Evolutionary conservation across 2,113 vertebrate genomes (phyloP).

Genomic region (Laterallus jamaicensis): DNA sequence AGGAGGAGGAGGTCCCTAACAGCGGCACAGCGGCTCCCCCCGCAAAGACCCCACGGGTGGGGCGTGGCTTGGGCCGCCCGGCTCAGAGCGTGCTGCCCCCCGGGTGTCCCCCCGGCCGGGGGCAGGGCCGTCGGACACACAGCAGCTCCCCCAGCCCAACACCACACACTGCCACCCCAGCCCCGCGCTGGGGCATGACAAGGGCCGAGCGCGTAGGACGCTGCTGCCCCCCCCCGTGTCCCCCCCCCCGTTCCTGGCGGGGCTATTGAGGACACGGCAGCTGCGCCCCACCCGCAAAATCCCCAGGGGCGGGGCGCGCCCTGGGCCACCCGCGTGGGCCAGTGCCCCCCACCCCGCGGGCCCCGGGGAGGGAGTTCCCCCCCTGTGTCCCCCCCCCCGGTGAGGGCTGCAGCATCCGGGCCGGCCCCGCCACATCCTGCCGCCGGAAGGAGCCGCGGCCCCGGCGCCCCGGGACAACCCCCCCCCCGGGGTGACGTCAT

Average conservation of each 20-base stretch:
- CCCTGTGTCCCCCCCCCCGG: slow-evolving; percentile 7
- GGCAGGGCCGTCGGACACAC: neutral
- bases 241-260: neutral
- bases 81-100: neutral
- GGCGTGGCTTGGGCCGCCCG: neutral
- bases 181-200: neutral
- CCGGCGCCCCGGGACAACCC: neutral
- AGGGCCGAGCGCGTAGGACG: too few relatives aligned
- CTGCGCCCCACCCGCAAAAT: neutral
- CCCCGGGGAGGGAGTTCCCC: slow-evolving; percentile 48
- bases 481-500: neutral
- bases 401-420: slow-evolving; percentile 59
- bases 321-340: neutral
- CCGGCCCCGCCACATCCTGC: slow-evolving; percentile 35
- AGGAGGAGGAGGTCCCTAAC: neutral
- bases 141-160: neutral
- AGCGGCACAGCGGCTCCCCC: neutral
- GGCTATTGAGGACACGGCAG: neutral
- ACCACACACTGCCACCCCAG: too few relatives aligned
- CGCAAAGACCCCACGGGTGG: neutral
- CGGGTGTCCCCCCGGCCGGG: neutral
- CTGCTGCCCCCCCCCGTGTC: neutral
- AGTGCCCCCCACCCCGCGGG: neutral
- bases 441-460: slow-evolving; percentile 38
- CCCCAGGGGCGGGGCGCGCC: neutral